These are phyloP conservation scores for Caenorhabditis brenneri DNA, from an alignment of 1,140 invertebrate genomes.

Conservation along the genomic window DNA sequence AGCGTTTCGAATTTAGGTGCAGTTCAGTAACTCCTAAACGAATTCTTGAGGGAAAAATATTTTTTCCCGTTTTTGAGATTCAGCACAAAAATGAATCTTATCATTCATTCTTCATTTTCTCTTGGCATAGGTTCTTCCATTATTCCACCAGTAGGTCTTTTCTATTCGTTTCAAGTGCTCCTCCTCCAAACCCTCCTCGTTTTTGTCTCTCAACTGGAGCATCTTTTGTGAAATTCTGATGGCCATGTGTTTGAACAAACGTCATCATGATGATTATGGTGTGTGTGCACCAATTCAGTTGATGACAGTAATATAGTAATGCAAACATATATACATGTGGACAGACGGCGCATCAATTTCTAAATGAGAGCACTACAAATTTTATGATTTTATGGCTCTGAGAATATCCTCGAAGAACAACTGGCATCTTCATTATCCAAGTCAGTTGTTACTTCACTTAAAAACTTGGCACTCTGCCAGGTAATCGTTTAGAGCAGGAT, in stretches of 20 bases:
- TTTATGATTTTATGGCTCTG: background rate
- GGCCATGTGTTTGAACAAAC: constrained; percentile 34
- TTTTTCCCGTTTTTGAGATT: too few species aligned
- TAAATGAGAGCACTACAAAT: background rate
- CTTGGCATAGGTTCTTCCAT: background rate
- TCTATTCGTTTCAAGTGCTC: background rate
- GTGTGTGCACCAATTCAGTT: constrained; percentile 10
- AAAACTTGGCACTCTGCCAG: background rate
- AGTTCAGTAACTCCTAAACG: too few species aligned
- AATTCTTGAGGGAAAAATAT: too few species aligned
- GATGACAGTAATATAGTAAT: constrained; percentile 39
- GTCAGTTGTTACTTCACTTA: background rate
- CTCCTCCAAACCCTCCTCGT: too few species aligned
- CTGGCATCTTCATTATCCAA: background rate
- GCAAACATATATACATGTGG: constrained; percentile 30
- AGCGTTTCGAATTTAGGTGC: background rate
- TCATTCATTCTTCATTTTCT: too few species aligned
- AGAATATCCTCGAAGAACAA: constrained; percentile 12
- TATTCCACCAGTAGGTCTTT: too few species aligned
- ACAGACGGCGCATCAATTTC: constrained; percentile 41
- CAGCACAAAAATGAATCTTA: too few species aligned
- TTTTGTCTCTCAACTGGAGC: background rate
- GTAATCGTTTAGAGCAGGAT: background rate
- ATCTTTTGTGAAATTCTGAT: too few species aligned
- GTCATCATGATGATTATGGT: background rate